These are phyloP conservation scores for Tetrao urogallus DNA, from an alignment of 2,113 vertebrate species.

Conservation along the genomic window DNA sequence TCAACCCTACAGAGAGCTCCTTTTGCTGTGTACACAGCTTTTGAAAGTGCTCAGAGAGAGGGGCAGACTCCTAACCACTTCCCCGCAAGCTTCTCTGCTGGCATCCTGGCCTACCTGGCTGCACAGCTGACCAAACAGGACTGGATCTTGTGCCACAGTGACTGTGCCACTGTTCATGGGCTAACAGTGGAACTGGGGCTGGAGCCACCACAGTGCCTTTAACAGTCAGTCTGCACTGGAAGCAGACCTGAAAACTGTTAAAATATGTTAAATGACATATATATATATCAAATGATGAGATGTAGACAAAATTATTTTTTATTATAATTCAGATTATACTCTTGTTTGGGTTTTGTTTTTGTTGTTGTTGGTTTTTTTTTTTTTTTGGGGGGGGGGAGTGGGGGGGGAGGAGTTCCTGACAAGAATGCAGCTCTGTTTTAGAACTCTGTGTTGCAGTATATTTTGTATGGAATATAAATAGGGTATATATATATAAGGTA, in stretches of 20 bases:
- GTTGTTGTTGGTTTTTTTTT: no score
- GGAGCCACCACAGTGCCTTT: neutral
- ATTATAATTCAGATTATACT: neutral
- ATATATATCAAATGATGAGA: neutral
- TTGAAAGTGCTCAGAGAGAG: neutral
- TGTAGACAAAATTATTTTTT: neutral
- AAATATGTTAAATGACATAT: neutral
- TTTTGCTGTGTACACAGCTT: neutral
- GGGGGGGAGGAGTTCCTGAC: no score
- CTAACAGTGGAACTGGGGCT: neutral
- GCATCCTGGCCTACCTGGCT: neutral
- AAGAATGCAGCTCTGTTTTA: neutral
- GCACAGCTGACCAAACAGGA: neutral
- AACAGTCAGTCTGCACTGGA: neutral
- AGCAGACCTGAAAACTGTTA: neutral
- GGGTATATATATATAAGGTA: no score
- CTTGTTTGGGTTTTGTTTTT: no score
- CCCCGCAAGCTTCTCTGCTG: neutral
- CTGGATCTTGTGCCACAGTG: fast-evolving
- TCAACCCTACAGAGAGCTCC: neutral
- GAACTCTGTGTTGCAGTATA: neutral
- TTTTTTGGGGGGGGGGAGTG: no score
- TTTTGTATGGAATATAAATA: no score
- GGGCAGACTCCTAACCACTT: neutral
- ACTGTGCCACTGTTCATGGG: fast-evolving